Evolutionary conservation across 2,797 vertebrate genomes (phyloP), one percentile per base, ranked within the genome.

Genomic region (Helicolenus hilgendorfi): DNA sequence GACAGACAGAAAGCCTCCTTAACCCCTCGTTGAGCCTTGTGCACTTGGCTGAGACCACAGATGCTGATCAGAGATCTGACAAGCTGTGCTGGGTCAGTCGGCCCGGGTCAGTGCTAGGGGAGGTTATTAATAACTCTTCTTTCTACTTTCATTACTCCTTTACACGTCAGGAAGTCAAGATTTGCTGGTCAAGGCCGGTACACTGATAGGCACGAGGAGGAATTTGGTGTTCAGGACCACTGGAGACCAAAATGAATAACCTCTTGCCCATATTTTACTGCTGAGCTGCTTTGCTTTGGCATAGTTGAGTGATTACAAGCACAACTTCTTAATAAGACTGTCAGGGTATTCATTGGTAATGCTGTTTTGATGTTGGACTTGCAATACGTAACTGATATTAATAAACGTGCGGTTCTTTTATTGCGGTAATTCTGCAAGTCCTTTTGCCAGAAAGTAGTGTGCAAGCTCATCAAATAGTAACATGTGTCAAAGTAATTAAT

Each of bases 61-160:
- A 89, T 70, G 31, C 73, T 93, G 96, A 92, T 95, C 96, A 92
- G 70, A 88, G 92, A 74, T 91, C 91, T 87, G 91, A 96, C 90
- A 88, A 85, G 74, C 85, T 75, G 77, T 93, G 79, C 93, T 90
- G 82, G 93, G 94, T 95, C 92, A 94, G 80, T 90, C 67, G 93
- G 87, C 87, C 87, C 78, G 81, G 45, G 90, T 95, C 89, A 94
- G 75, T 77, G 75, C 83, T 75, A 76, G 74, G 89, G 87, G 87
- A 92, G 91, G 90, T 94, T 96, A 94, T 94, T 96, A 94, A 93
- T 94, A 95, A 91, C 90, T 83, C 83, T 89, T 83, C 82, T 85
- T 71, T 92, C 75, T 92, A 87, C 88, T 94, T 95, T 95, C 81
- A 95, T 95, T 93, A 94, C 92, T 94, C 72, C 90, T 92, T 91